Conservation (phyloP, 2,113 vertebrate genomes). For the Grammomys surdaster region DNA sequence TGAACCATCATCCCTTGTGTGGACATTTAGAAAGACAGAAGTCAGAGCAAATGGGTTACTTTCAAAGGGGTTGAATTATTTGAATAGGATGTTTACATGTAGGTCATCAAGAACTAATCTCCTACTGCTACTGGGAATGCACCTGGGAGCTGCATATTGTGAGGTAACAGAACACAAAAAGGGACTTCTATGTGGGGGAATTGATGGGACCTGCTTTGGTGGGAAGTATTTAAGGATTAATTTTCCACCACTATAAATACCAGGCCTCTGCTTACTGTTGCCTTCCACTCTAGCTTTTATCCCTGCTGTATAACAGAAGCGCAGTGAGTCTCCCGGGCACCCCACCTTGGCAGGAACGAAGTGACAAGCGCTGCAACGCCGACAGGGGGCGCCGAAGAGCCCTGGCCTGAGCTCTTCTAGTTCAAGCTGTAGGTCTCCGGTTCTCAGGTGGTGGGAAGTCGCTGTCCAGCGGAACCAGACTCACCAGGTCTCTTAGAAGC, state of each 20-base stretch:
- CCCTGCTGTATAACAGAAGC: neutral
- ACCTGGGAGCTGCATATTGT: neutral
- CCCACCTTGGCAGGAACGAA: neutral
- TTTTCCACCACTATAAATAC: neutral
- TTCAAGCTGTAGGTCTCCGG: accelerated
- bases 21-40: neutral
- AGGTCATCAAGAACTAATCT: neutral
- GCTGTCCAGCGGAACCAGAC: neutral
- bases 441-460: neutral
- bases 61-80: neutral
- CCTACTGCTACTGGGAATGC: neutral
- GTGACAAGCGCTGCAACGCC: neutral
- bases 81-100: neutral
- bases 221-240: neutral
- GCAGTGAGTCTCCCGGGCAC: neutral
- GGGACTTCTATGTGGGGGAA: neutral
- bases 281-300: accelerated
- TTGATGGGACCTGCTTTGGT: neutral
- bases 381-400: constrained; percentile 75
- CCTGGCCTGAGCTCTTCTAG: accelerated
- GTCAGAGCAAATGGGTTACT: neutral
- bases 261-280: neutral
- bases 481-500: neutral
- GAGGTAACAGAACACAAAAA: neutral
- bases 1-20: neutral